Base-by-base conservation (phyloP, 2,888 invertebrate species). In the Drosophila pseudotalamancana region DNA sequence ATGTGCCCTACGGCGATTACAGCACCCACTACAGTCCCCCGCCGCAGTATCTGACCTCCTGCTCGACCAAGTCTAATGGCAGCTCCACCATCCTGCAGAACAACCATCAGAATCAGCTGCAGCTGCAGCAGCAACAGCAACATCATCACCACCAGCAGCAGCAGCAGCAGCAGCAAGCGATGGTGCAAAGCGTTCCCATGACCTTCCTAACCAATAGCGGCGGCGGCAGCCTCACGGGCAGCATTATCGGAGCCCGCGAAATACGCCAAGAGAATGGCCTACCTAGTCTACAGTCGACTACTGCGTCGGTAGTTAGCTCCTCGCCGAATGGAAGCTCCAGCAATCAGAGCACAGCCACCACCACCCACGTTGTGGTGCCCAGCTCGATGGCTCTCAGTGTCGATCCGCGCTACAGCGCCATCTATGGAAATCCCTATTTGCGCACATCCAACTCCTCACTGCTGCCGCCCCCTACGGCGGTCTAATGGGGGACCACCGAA, bases 11-110 rank as follows among this genome's bases (percentile, higher is more conserved):
- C 90, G 96, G 96, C 42, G 97, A 97, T 90, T 97, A 97, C 90
- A 94, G 95, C 6, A 94, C 97, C 27, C 97, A 97, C 90, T 97
- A 97, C 91, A 97, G 96, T 85, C 97, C 97, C 2, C 97, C 97
- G 4, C 94, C 91, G 0, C 91, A 91, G 65, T 91, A 91, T 69
- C 62, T 91, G 40, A 91, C 90, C 27, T 91, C 91, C 3, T 90
- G 90, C 42, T 91, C 91, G 2, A 90, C 90, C 39, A 91, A 91
- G 56, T 90, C 90, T 25, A 88, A 87, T 56, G 89, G 90, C 60
- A 90, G 90, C 62, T 88, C 89, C 12, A 90, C 89, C 40, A 89
- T 90, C 6, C 53, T 90, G 6, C 89, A 89, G 64, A 89, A 89
- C 61, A 89, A 89, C 54, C 89, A 89, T 66, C 89, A 89, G 64